Evolutionary conservation across 2,888 invertebrate species (phyloP), one percentile per base, ranked within the genome.

Genomic region (Aporophyla lueneburgensis): DNA sequence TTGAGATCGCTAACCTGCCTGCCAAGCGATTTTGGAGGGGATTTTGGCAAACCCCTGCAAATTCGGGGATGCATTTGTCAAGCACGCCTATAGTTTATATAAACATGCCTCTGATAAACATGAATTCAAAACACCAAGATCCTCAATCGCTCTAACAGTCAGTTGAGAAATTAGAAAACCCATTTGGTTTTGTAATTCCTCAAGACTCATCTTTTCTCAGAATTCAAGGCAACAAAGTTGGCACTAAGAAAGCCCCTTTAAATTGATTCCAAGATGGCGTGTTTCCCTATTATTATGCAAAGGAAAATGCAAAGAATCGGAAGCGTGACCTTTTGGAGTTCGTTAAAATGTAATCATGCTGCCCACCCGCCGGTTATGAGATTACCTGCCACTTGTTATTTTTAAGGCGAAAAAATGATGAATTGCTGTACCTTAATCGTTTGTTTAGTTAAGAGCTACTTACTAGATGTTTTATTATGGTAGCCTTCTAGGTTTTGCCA

Each of bases 231-330:
- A 12, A 40, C 51, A 51, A 81, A 63, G 9, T 70, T 67, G 24
- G 33, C 46, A 58, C 19, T 40, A 66, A 68, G 51, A 68, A 65
- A 61, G 63, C 65, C 24, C 21, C 61, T 70, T 56, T 27, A 74
- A 80, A 84, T 78, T 78, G 76, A 81, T 84, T 86, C 61, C 59
- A 65, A 78, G 66, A 76, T 78, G 70, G 73, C 73, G 66, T 71
- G 53, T 66, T 46, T 59, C 71, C 74, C 33, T 68, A 74, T 84
- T 86, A 86, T 79, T 79, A 86, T 86, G 85, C 85, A 86, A 84
- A 84, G 70, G 61, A 80, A 84, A 81, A 72, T 77, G 66, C 76
- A 71, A 53, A 68, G 71, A 61, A 74, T 69, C 66, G 21, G 78
- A 74, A 77, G 73, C 84, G 63, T 74, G 77, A 71, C 81, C 81